phyloP scores from a whole-genome alignment of 2,888 invertebrate species.

The Cheilosia vernalis region DNA sequence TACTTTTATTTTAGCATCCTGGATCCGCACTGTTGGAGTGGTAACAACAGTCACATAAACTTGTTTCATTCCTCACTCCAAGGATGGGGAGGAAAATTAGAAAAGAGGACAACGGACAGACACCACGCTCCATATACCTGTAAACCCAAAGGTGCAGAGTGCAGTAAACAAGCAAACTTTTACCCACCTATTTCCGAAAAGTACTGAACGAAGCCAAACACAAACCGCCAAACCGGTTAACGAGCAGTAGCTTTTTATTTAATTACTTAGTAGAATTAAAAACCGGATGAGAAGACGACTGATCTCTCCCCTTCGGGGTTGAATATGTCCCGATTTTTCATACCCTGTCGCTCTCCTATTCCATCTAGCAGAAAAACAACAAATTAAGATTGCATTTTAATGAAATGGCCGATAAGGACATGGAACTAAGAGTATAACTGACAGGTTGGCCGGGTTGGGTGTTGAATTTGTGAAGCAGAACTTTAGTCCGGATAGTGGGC shows the following conservation, averaged over 20 bases:
- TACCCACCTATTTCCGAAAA: neutral
- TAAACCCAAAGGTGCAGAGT: constrained; percentile 14
- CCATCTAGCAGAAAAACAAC: constrained; percentile 42
- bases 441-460: constrained; percentile 32
- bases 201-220: constrained; percentile 40
- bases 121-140: constrained; percentile 4
- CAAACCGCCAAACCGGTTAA: constrained; percentile 62
- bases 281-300: constrained; percentile 27
- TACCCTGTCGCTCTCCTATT: neutral
- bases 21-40: constrained; percentile 3
- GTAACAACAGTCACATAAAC: neutral
- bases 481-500: constrained; percentile 17
- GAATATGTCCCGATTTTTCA: constrained; percentile 26
- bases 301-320: constrained; percentile 8
- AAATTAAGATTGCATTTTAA: constrained; percentile 73
- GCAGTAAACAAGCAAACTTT: constrained; percentile 37
- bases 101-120: constrained; percentile 15
- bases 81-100: constrained; percentile 18
- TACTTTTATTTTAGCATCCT: constrained; percentile 10
- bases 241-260: constrained; percentile 69
- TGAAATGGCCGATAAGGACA: constrained; percentile 67
- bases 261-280: constrained; percentile 58
- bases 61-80: neutral
- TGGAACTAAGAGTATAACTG: constrained; percentile 32
- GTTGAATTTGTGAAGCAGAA: constrained; percentile 21